phyloP scores from a whole-genome alignment of 1,140 invertebrate species.

The Drosophila pectinifera region DNA sequence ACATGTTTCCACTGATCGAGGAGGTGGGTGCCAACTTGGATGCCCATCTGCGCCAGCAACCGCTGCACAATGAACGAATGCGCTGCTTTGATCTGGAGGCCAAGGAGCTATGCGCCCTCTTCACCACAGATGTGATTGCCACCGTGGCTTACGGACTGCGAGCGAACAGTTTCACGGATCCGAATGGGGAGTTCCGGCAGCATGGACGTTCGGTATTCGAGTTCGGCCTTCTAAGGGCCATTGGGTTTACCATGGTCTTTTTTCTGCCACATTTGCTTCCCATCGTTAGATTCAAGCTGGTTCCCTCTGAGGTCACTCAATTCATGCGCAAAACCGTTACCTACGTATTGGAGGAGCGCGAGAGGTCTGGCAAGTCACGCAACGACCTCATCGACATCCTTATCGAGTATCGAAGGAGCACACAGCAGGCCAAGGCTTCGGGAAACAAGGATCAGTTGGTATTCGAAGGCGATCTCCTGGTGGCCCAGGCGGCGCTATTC shows the following conservation, averaged over 20 bases:
- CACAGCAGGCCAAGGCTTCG: slow-evolving; percentile 42
- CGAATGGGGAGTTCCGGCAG: slow-evolving; percentile 85
- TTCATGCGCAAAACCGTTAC: slow-evolving; percentile 84
- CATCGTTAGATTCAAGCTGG: slow-evolving; percentile 71
- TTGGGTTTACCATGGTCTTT: slow-evolving; percentile 86
- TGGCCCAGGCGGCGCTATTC: slow-evolving; percentile 88
- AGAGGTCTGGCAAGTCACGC: slow-evolving; percentile 61
- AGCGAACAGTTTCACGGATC: slow-evolving; percentile 86
- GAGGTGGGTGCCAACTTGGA: slow-evolving; percentile 80
- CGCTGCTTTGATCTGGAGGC: slow-evolving; percentile 75
- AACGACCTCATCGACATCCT: slow-evolving; percentile 85
- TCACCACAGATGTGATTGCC: slow-evolving; percentile 87
- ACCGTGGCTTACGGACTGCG: slow-evolving; percentile 88
- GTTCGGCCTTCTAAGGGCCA: slow-evolving; percentile 86
- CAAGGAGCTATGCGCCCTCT: slow-evolving; percentile 86
- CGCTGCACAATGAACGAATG: slow-evolving; percentile 58
- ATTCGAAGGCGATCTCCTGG: slow-evolving; percentile 85
- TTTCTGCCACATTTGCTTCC: slow-evolving; percentile 82
- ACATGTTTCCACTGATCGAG: slow-evolving; percentile 86
- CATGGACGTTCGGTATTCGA: slow-evolving; percentile 86
- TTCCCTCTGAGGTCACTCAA: slow-evolving; percentile 42
- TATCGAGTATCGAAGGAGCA: slow-evolving; percentile 69
- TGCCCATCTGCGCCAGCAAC: slow-evolving; percentile 62
- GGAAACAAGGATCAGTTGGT: slow-evolving; percentile 40
- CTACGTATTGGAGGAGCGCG: slow-evolving; percentile 81